Evolutionary conservation across 2,113 vertebrate species (phyloP).

Genomic region (Corvus moneduloides): DNA sequence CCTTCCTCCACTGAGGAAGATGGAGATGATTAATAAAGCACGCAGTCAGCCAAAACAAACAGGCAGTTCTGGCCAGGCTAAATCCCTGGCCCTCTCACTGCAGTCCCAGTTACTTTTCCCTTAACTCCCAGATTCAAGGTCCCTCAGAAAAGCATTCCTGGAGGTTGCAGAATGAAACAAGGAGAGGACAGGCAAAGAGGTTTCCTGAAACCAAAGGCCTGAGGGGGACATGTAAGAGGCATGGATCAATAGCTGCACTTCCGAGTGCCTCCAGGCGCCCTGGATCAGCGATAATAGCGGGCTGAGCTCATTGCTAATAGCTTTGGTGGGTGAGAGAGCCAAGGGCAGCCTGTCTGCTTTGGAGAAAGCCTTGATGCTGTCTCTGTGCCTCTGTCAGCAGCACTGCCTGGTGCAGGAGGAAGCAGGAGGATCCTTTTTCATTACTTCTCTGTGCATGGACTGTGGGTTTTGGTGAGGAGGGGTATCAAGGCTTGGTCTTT

Average conservation of each 20-base stretch:
- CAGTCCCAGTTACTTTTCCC: not conserved
- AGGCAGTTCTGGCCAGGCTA: not conserved
- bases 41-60: not conserved
- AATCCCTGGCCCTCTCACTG: not conserved
- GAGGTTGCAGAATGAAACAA: not conserved
- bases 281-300: constrained; percentile 19
- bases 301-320: constrained; percentile 58
- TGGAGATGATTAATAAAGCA: not conserved
- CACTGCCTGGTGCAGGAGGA: not conserved
- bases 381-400: not conserved
- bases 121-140: not conserved
- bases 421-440: not conserved
- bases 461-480: not conserved
- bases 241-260: constrained; percentile 23
- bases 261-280: constrained; percentile 12
- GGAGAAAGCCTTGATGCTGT: not conserved
- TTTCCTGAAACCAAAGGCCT: constrained; percentile 60
- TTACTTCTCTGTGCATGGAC: not conserved
- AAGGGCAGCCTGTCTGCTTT: not conserved
- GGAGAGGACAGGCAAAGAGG: not conserved
- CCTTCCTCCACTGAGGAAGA: not conserved
- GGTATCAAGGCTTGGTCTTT: not conserved
- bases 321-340: not conserved
- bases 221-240: not conserved
- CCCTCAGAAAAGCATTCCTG: not conserved